Base-by-base conservation (phyloP, 2,888 invertebrate species). In the Psococerastis gibbosa region DNA sequence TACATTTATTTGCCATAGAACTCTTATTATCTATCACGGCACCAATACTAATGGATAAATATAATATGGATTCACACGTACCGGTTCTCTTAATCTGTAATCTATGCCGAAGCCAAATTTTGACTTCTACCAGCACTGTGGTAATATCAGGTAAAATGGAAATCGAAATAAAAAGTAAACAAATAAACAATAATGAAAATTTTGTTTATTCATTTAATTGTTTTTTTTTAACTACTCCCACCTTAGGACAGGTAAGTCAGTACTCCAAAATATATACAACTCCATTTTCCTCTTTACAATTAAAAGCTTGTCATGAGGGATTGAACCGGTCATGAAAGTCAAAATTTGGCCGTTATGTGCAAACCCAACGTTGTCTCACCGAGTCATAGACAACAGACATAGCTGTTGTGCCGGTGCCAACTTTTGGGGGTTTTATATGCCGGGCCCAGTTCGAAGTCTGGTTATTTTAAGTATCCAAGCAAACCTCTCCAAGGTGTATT, bases 101-200 rank as follows among this genome's bases (percentile, higher is more conserved):
- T n/a, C n/a, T n/a, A n/a, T n/a, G n/a, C n/a, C n/a, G n/a, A n/a
- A 31, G n/a, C 9, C 31, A 31, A 31, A 31, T 11, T 31, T 31
- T 31, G n/a, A 31, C 31, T 31, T 31, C 31, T 31, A 11, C 9
- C 9, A 31, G n/a, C 9, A n/a, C n/a, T n/a, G n/a, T n/a, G n/a
- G n/a, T n/a, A n/a, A n/a, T n/a, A n/a, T n/a, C n/a, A n/a, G n/a
- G n/a, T n/a, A n/a, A 2, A 34, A 22, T 8, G 11, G 9, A 4
- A 11, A 17, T 35, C 27, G 15, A 43, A 43, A 46, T 33, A 20
- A 33, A 20, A 38, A 35, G 32, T 43, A 43, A 43, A 41, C 32
- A 42, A 46, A 45, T 42, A 42, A 38, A 15, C 41, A 42, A 42
- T 20, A 11, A 17, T 35, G 35, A 35, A 27, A 11, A 35, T 9